A percentile compares a stretch with the other conserved stretches of the same genome.
Evolutionary conservation across 2,797 vertebrate genomes (phyloP).

Genomic region (Falco columbarius): DNA sequence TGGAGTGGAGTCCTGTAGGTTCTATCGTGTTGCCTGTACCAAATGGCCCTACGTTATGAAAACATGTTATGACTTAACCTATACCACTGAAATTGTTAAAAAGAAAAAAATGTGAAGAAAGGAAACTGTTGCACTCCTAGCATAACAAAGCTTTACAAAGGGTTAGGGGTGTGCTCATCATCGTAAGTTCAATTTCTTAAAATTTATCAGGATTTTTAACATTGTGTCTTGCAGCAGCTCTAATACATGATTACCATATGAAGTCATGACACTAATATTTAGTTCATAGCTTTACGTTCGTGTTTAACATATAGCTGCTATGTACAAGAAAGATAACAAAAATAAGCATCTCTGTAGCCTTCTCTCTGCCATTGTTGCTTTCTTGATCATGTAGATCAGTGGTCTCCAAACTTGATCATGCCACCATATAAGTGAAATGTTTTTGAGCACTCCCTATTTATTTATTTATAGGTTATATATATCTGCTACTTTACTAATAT

Average conservation of each 20-base stretch:
- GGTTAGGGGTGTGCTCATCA: not conserved
- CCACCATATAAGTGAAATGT: rapidly evolving
- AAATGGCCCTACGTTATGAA: not conserved
- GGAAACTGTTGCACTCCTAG: not conserved
- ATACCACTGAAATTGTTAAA: not conserved
- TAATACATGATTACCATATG: not conserved
- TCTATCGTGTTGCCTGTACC: not conserved
- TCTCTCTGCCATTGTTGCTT: not conserved
- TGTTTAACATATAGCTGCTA: not conserved
- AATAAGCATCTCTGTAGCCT: not conserved
- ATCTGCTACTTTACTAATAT: not conserved
- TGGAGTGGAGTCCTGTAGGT: not conserved
- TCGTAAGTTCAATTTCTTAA: not conserved
- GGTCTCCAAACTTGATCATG: not conserved
- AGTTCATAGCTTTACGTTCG: not conserved
- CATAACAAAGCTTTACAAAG: not conserved
- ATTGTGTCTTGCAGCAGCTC: not conserved
- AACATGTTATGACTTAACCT: not conserved
- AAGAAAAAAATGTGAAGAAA: not conserved
- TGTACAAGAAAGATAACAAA: not conserved
- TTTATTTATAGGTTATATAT: no score
- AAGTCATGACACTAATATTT: no score
- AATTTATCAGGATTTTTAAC: not conserved
- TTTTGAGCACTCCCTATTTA: not conserved
- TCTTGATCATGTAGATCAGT: not conserved